These are phyloP conservation scores for Serrognathus titanus DNA, from an alignment of 2,888 invertebrate genomes.

Conservation along the genomic window DNA sequence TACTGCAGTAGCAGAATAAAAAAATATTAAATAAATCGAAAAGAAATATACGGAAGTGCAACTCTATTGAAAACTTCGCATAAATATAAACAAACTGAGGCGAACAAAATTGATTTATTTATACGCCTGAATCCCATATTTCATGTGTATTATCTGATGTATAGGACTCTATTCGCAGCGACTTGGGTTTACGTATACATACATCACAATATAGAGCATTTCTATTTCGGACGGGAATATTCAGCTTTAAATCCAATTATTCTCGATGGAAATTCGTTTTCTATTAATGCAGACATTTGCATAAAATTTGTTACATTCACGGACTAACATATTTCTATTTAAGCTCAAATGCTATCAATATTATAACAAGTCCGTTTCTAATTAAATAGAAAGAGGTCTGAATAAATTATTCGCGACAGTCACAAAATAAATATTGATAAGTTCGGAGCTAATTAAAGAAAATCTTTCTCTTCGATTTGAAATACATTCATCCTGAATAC, in stretches of 20 bases:
- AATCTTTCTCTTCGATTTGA: too few species aligned
- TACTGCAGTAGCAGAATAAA: too few species aligned
- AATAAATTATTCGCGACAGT: too few species aligned
- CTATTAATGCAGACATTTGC: neutral
- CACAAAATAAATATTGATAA: too few species aligned
- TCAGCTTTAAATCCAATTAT: slow-evolving; percentile 23
- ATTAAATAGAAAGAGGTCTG: too few species aligned
- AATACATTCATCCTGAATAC: too few species aligned
- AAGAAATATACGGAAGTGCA: too few species aligned
- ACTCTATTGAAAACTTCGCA: slow-evolving; percentile 9
- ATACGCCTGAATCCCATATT: slow-evolving; percentile 30
- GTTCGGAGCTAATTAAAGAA: too few species aligned
- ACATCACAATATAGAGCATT: slow-evolving; percentile 28
- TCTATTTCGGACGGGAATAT: slow-evolving; percentile 21
- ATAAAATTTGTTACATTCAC: neutral
- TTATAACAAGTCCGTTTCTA: neutral
- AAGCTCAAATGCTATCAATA: too few species aligned
- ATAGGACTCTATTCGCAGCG: slow-evolving; percentile 26
- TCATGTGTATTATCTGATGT: slow-evolving; percentile 31
- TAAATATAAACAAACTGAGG: slow-evolving; percentile 21
- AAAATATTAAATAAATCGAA: too few species aligned
- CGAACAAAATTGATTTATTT: slow-evolving; percentile 33
- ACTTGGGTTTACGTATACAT: slow-evolving; percentile 28
- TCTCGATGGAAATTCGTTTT: slow-evolving; percentile 10
- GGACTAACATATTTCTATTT: too few species aligned